Conservation (phyloP, 2,888 invertebrate genomes). For the Eristalinus sepulchralis region DNA sequence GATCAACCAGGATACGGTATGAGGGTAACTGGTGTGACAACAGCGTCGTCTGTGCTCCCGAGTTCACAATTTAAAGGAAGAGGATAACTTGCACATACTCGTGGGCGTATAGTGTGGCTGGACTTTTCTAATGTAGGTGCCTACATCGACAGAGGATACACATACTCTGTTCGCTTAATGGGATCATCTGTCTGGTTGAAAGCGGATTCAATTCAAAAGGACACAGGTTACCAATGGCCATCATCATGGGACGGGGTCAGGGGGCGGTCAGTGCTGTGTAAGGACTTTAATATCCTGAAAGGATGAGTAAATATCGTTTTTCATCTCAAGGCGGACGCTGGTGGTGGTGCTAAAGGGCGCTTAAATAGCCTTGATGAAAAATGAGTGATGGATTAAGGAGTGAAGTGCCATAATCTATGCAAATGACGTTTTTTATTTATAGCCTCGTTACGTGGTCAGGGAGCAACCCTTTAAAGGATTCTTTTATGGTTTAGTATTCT, state of each 20-base stretch:
- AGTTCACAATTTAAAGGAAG: conserved; percentile 20
- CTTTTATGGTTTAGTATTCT: not conserved
- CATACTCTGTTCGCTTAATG: conserved; percentile 7
- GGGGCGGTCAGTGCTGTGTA: not conserved
- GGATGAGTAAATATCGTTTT: not conserved
- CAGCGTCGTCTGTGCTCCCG: not conserved
- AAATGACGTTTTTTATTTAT: not conserved
- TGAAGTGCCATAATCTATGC: not conserved
- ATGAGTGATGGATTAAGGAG: not conserved
- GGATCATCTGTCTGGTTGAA: conserved; percentile 51
- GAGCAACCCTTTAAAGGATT: not conserved
- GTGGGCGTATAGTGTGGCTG: not conserved
- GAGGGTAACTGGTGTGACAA: not conserved
- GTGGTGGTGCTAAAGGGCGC: not conserved
- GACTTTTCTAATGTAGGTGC: not conserved
- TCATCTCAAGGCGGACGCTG: not conserved
- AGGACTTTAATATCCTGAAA: not conserved
- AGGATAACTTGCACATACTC: conserved; percentile 5
- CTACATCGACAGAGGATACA: not conserved
- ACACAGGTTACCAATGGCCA: conserved; percentile 35
- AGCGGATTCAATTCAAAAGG: conserved; percentile 45
- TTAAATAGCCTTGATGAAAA: not conserved
- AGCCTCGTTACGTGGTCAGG: not conserved
- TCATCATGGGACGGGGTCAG: conserved; percentile 28
- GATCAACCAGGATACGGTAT: conserved; percentile 41